Conservation (phyloP, 2,797 vertebrate species). For the Falco berigora region DNA sequence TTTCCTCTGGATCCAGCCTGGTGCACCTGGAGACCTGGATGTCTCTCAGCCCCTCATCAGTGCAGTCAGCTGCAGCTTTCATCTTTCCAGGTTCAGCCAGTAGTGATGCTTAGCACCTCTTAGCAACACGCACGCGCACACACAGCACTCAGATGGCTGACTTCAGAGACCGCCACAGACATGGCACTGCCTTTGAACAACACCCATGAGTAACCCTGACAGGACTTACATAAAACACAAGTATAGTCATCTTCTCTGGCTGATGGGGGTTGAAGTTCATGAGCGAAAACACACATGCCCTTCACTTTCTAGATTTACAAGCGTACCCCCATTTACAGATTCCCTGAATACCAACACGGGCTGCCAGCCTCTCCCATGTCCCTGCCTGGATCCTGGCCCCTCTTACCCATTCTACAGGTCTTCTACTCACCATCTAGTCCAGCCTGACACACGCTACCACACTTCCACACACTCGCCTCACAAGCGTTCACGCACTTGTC, state of each 20-base stretch:
- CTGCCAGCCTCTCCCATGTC: background rate
- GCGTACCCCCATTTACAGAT: background rate
- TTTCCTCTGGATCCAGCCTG: background rate
- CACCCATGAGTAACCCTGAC: background rate
- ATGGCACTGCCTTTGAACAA: background rate
- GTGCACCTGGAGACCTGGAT: background rate
- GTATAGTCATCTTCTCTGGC: background rate
- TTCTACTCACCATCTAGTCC: background rate
- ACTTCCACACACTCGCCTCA: fast-evolving
- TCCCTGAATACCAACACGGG: background rate
- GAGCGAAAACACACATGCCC: background rate
- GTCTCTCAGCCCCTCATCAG: fast-evolving
- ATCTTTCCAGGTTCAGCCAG: background rate
- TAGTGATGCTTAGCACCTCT: fast-evolving
- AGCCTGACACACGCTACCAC: background rate
- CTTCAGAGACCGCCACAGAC: background rate
- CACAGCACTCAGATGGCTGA: fast-evolving
- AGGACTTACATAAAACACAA: background rate
- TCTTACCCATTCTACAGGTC: fast-evolving
- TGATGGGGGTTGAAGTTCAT: background rate
- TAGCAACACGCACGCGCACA: too few relatives aligned
- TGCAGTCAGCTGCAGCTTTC: background rate
- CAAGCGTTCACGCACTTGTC: fast-evolving
- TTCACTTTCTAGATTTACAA: background rate
- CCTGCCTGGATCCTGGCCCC: background rate